Conservation (phyloP, 2,888 invertebrate species). For the Octodonta nipae region DNA sequence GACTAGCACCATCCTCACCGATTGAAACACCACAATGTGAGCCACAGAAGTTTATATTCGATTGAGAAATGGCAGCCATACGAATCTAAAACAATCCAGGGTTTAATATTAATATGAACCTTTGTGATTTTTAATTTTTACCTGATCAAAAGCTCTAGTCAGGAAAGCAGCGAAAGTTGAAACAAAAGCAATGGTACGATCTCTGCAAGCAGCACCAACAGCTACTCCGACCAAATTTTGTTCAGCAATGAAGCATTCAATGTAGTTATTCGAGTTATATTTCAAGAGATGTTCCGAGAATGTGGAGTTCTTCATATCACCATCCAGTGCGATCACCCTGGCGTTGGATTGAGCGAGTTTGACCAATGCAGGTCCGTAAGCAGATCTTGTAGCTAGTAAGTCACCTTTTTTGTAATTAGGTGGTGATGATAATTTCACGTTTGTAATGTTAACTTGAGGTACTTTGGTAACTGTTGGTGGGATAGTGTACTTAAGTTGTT, state of each 20-base stretch:
- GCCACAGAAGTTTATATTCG: slow-evolving; percentile 88
- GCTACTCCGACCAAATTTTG: slow-evolving; percentile 94
- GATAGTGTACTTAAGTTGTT: slow-evolving; percentile 40
- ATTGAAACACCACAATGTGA: slow-evolving; percentile 97
- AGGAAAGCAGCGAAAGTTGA: slow-evolving; percentile 97
- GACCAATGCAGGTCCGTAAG: slow-evolving; percentile 85
- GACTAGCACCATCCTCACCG: slow-evolving; percentile 95
- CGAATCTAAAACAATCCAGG: slow-evolving; percentile 59
- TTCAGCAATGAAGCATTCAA: slow-evolving; percentile 98
- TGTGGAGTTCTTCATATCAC: slow-evolving; percentile 97
- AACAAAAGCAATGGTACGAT: slow-evolving; percentile 81
- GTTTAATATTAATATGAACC: neutral
- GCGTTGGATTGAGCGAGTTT: slow-evolving; percentile 62
- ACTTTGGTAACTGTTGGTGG: slow-evolving; percentile 53
- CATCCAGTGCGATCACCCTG: slow-evolving; percentile 86
- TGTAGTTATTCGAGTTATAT: slow-evolving; percentile 55
- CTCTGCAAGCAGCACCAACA: slow-evolving; percentile 86
- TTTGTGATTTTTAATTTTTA: slow-evolving; percentile 22
- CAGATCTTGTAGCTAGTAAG: slow-evolving; percentile 71
- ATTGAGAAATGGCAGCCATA: slow-evolving; percentile 97
- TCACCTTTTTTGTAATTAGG: slow-evolving; percentile 72
- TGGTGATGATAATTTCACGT: slow-evolving; percentile 58
- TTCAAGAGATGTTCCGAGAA: slow-evolving; percentile 82
- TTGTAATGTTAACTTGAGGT: slow-evolving; percentile 54
- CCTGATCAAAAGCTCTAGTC: slow-evolving; percentile 86